Conservation (phyloP, 2,797 vertebrate species). For the Poeciliopsis presidionis region DNA sequence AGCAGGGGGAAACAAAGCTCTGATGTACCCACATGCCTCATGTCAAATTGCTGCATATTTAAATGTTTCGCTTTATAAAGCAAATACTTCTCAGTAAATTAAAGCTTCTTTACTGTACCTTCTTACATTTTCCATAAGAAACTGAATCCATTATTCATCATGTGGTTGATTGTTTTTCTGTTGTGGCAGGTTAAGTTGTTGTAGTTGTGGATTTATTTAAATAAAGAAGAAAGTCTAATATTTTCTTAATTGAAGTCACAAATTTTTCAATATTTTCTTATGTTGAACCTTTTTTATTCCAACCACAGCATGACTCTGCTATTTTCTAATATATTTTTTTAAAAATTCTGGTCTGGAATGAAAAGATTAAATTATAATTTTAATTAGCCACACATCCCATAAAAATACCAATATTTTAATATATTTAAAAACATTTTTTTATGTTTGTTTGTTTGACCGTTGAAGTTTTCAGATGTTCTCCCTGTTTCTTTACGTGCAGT, state of each 20-base stretch:
- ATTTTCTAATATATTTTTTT: not conserved
- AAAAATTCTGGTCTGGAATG: not conserved
- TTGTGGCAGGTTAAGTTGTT: not conserved
- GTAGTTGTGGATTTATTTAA: not conserved
- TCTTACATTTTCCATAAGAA: not conserved
- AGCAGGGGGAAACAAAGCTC: conserved; percentile 70
- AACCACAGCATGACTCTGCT: not conserved
- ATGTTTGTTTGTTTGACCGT: not conserved
- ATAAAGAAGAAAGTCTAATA: not conserved
- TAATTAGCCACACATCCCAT: not conserved
- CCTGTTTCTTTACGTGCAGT: conserved; percentile 19
- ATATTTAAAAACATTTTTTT: not conserved
- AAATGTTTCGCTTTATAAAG: conserved; percentile 3
- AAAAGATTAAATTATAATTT: not conserved
- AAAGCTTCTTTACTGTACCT: not conserved
- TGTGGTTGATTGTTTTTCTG: not conserved
- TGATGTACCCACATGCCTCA: conserved; percentile 13
- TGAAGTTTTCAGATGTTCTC: not conserved
- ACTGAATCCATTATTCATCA: not conserved
- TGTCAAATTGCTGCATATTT: not conserved
- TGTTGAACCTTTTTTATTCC: conserved; percentile 27
- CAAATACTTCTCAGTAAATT: not conserved
- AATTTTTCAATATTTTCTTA: not conserved
- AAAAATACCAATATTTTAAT: not conserved
- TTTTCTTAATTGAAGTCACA: not conserved